phyloP scores from a whole-genome alignment of 2,797 vertebrate species.

The Adelosebastes latens region DNA sequence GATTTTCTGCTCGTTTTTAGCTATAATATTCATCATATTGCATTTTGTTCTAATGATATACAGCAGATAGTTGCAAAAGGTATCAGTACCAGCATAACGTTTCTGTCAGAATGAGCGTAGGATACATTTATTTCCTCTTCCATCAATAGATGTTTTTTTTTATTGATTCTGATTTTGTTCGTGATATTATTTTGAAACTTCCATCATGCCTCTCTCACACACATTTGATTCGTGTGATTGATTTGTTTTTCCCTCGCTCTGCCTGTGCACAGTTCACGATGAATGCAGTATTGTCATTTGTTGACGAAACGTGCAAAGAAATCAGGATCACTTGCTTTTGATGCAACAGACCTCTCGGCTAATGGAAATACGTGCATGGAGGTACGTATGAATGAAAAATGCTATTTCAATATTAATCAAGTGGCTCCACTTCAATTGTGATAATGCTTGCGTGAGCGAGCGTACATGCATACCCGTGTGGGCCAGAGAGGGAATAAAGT shows the following conservation, averaged over 20 bases:
- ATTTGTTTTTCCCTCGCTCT: background rate
- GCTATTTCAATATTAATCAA: conserved; percentile 3
- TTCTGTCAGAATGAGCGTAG: background rate
- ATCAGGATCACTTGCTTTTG: background rate
- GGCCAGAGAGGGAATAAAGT: conserved; percentile 3
- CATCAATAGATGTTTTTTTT: background rate
- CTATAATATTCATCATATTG: background rate
- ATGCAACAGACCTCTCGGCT: background rate
- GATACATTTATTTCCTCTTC: background rate
- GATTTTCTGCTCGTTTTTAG: background rate
- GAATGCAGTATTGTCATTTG: background rate
- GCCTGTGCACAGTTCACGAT: background rate
- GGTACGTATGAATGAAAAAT: background rate
- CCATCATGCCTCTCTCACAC: background rate
- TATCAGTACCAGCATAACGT: background rate
- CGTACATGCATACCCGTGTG: background rate
- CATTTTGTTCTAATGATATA: background rate
- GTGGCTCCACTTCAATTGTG: background rate
- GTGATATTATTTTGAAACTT: background rate
- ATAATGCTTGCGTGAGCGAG: background rate
- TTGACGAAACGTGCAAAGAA: background rate
- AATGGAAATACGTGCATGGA: background rate
- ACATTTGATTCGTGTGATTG: background rate
- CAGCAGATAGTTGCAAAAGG: background rate
- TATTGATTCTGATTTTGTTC: background rate